A percentile compares a stretch with the other conserved stretches of the same genome.
phyloP scores from a whole-genome alignment of 1,140 invertebrate species.

The Aradophagus sp. region DNA sequence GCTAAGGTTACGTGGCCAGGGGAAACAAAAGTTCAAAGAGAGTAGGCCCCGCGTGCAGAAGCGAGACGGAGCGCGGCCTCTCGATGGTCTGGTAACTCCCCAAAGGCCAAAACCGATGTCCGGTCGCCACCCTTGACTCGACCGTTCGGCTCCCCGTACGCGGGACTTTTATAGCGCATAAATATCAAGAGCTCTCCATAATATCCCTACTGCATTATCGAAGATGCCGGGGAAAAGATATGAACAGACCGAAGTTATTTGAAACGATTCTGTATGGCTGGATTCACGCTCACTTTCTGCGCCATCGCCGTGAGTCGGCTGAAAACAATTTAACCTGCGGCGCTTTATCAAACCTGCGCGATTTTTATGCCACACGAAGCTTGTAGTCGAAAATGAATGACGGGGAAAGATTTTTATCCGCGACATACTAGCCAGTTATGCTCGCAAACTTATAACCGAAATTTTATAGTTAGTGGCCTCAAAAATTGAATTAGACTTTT shows the following conservation, averaged over 20 bases:
- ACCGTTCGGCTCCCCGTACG: conserved; percentile 62
- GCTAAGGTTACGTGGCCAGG: conserved; percentile 14
- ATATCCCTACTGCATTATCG: conserved; percentile 72
- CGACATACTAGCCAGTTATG: no score
- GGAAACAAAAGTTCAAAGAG: conserved; percentile 37
- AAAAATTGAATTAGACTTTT: no score
- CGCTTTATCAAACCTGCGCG: conserved; percentile 34
- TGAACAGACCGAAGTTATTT: conserved; percentile 61
- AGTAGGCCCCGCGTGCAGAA: conserved; percentile 13
- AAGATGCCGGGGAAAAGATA: conserved; percentile 63
- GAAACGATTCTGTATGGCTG: conserved; percentile 60
- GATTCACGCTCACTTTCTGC: conserved; percentile 51
- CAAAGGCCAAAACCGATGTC: conserved; percentile 67
- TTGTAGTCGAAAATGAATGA: no score
- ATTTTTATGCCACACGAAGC: no score
- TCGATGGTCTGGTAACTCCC: conserved; percentile 56
- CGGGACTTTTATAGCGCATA: conserved; percentile 74
- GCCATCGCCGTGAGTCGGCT: conserved; percentile 28
- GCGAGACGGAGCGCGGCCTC: conserved; percentile 9
- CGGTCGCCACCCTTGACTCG: conserved; percentile 69
- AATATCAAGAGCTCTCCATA: conserved; percentile 73
- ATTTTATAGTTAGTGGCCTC: no score
- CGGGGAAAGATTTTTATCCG: no score
- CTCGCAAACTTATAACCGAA: no score
- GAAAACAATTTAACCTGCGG: conserved; percentile 46